Percentiles rank a stretch among this genome's conserved stretches.
phyloP scores from a whole-genome alignment of 1,140 invertebrate genomes.

The Steinernema khuongi region DNA sequence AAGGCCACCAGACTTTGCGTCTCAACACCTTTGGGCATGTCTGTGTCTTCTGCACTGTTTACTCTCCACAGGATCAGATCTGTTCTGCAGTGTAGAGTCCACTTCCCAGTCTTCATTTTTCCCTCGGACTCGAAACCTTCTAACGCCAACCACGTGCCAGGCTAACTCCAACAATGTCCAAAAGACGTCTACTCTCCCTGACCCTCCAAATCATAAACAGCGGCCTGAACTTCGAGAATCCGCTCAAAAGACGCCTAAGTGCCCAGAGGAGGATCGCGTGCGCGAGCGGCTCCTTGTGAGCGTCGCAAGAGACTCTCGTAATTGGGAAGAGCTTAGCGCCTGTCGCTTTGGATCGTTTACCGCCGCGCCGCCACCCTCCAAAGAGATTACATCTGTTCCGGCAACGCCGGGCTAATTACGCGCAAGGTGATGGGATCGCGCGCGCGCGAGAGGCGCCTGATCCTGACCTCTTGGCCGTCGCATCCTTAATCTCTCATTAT shows the following conservation, averaged over 20 bases:
- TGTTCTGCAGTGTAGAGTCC: background rate
- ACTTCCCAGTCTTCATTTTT: background rate
- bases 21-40: background rate
- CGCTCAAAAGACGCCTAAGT: background rate
- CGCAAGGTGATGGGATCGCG: background rate
- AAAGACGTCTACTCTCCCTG: too few relatives aligned
- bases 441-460: background rate
- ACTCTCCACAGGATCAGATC: background rate
- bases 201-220: too few relatives aligned
- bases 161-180: too few relatives aligned
- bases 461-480: constrained; percentile 6
- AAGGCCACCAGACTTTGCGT: background rate
- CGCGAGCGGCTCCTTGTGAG: too few relatives aligned
- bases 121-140: too few relatives aligned
- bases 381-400: constrained; percentile 1
- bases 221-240: background rate
- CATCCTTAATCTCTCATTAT: constrained; percentile 15
- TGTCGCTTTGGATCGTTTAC: constrained; percentile 5
- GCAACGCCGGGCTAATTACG: background rate
- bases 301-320: background rate
- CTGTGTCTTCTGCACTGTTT: constrained; percentile 7
- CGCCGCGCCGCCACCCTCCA: background rate
- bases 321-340: constrained; percentile 11
- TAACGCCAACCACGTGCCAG: too few relatives aligned
- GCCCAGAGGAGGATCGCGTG: background rate